A percentile compares a stretch with the other conserved stretches of the same genome.
Conservation (phyloP, 2,797 vertebrate species). For the Okamejei kenojei region DNA sequence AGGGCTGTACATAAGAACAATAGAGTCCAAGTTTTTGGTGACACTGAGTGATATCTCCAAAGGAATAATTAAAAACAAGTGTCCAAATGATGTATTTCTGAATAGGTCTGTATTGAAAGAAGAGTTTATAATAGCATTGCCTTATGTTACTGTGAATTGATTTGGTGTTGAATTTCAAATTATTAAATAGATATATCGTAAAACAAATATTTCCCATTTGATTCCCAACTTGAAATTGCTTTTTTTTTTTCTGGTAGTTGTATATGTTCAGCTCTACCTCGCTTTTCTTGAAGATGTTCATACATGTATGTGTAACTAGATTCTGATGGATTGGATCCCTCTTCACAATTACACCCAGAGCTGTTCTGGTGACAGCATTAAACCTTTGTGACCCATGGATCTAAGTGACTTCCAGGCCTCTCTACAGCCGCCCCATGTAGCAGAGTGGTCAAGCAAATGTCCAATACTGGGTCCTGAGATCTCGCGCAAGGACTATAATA, state of each 20-base stretch:
- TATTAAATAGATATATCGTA: neutral
- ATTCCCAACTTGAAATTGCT: neutral
- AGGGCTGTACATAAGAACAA: slow-evolving; percentile 2
- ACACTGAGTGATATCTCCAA: slow-evolving; percentile 14
- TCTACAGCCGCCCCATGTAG: no score
- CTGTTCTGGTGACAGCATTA: no score
- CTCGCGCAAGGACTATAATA: no score
- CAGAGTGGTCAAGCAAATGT: no score
- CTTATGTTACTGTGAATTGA: neutral
- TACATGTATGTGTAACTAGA: neutral
- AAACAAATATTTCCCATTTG: neutral
- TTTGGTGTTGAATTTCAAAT: neutral
- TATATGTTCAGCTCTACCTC: neutral
- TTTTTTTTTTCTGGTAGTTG: neutral
- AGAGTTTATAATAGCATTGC: neutral
- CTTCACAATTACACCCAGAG: neutral
- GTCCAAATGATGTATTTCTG: neutral
- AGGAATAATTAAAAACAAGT: neutral
- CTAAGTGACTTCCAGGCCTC: no score
- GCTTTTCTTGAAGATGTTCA: neutral
- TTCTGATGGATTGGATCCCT: neutral
- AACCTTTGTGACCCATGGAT: no score
- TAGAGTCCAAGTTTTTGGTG: neutral
- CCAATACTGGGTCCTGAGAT: no score
- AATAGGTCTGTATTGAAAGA: neutral